Conservation (phyloP, 1,140 invertebrate genomes). For the Geopemphigus sp. region DNA sequence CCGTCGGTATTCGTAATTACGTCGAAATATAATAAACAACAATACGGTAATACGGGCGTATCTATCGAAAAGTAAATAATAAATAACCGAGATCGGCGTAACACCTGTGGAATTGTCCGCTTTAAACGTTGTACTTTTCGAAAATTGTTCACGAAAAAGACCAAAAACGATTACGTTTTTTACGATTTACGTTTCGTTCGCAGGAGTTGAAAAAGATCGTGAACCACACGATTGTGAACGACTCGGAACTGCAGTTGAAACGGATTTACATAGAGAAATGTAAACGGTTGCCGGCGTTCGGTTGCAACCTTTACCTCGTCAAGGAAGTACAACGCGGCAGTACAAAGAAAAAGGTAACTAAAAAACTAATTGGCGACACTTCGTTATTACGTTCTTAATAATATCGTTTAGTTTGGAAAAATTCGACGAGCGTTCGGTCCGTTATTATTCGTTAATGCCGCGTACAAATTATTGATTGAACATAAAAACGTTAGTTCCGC, state of each 20-base stretch:
- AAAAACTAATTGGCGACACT: too few relatives aligned
- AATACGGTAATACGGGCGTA: too few relatives aligned
- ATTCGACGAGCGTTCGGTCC: too few relatives aligned
- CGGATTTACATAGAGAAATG: slow-evolving; percentile 69
- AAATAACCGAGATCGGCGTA: background rate
- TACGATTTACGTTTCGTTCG: slow-evolving; percentile 26
- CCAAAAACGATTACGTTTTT: background rate
- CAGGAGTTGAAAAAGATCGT: slow-evolving; percentile 71
- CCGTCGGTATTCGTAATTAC: too few relatives aligned
- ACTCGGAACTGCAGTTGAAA: slow-evolving; percentile 67
- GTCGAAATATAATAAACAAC: too few relatives aligned
- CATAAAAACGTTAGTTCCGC: too few relatives aligned
- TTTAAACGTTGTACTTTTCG: background rate
- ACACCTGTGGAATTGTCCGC: background rate
- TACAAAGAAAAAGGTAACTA: slow-evolving; percentile 62
- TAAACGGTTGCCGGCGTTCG: slow-evolving; percentile 65
- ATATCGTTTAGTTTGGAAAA: too few relatives aligned
- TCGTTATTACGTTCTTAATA: too few relatives aligned
- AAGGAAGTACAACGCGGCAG: slow-evolving; percentile 67
- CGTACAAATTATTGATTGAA: too few relatives aligned
- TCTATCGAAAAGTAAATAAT: too few relatives aligned
- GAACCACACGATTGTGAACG: slow-evolving; percentile 68
- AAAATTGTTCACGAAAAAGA: background rate
- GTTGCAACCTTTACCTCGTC: slow-evolving; percentile 68
- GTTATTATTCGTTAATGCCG: too few relatives aligned